Evolutionary conservation across 1,140 invertebrate species (phyloP).

Genomic region (Lasioglossum baleicum): DNA sequence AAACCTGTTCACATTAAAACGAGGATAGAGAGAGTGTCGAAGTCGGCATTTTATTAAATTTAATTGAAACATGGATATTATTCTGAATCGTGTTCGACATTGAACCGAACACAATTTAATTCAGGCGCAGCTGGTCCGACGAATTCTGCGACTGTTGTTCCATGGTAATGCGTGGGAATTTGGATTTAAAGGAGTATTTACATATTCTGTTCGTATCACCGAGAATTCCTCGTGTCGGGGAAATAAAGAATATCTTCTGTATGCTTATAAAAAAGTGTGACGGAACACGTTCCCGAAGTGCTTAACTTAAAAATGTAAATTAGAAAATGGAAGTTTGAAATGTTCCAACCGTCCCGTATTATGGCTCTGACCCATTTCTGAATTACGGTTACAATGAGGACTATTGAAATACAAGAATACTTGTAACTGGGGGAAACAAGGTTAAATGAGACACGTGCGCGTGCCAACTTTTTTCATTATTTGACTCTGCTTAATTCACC

Average conservation of each 20-base stretch:
- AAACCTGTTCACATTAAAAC: neutral
- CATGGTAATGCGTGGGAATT: conserved; percentile 1
- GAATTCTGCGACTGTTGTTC: conserved; percentile 1
- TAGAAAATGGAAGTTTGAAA: neutral
- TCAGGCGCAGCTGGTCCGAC: neutral
- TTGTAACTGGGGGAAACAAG: neutral
- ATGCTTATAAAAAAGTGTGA: neutral
- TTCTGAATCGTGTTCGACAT: conserved; percentile 14
- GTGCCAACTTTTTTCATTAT: too few relatives aligned
- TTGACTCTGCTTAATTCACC: too few relatives aligned
- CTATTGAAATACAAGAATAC: neutral
- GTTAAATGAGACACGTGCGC: too few relatives aligned
- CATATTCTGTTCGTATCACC: neutral
- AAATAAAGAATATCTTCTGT: neutral
- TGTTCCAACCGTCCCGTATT: neutral
- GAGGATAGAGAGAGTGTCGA: neutral
- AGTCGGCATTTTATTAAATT: conserved; percentile 26
- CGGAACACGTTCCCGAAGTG: neutral
- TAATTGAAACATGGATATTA: conserved; percentile 32
- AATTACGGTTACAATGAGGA: neutral
- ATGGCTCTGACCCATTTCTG: too few relatives aligned
- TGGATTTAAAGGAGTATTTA: conserved; percentile 3
- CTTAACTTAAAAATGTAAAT: neutral
- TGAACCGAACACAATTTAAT: conserved; percentile 25
- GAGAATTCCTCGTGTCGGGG: neutral